Conservation (phyloP, 2,113 vertebrate genomes). For the Ovibos moschatus region DNA sequence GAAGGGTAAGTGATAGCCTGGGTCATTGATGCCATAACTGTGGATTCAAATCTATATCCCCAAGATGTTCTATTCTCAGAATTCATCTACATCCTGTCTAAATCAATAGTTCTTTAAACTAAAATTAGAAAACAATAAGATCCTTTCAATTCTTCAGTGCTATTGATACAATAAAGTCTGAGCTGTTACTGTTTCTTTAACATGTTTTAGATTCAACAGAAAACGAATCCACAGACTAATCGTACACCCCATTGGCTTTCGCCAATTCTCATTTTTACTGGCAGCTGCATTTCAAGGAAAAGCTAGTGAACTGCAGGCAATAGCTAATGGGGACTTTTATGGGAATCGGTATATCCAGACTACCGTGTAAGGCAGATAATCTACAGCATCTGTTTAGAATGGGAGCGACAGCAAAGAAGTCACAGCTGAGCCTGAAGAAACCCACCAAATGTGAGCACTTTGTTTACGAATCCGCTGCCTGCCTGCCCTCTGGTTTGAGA, state of each 20-base stretch:
- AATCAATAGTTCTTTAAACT: conserved; percentile 13
- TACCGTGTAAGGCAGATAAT: conserved; percentile 16
- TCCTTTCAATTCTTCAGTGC: not conserved
- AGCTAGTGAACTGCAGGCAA: conserved; percentile 48
- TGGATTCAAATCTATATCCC: not conserved
- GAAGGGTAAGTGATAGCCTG: not conserved
- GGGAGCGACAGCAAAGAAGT: conserved; percentile 32
- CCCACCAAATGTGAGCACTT: not conserved
- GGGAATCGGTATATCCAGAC: conserved; percentile 29
- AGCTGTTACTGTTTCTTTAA: conserved; percentile 25
- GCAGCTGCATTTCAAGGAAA: conserved; percentile 60
- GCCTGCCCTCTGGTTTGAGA: not conserved
- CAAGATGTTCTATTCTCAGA: not conserved
- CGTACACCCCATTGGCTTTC: conserved; percentile 38
- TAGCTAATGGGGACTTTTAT: conserved; percentile 17
- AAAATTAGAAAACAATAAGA: conserved; percentile 11
- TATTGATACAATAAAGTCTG: not conserved
- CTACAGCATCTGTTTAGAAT: conserved; percentile 21
- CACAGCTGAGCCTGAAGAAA: conserved; percentile 54
- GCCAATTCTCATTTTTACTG: conserved; percentile 42
- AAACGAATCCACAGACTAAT: not conserved
- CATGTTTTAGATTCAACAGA: conserved; percentile 4
- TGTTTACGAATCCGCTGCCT: not conserved
- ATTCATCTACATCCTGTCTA: not conserved
- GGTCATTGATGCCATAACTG: not conserved